These are phyloP conservation scores for Peucedramus taeniatus DNA, from an alignment of 2,113 vertebrate genomes.

Conservation along the genomic window DNA sequence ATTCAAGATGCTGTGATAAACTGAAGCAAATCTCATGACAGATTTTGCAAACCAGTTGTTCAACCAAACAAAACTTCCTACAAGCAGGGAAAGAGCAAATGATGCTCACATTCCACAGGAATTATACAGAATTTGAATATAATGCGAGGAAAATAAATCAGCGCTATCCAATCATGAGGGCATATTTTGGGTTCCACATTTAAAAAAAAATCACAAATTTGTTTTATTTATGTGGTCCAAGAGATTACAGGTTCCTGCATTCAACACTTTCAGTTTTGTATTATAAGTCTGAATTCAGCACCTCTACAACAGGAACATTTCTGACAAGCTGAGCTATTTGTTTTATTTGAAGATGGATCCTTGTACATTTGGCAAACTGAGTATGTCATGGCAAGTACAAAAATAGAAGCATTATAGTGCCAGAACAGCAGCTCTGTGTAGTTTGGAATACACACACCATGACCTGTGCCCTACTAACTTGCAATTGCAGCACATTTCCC, in stretches of 20 bases:
- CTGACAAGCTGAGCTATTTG: neutral
- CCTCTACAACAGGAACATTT: neutral
- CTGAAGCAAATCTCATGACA: neutral
- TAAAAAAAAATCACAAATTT: neutral
- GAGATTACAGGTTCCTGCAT: neutral
- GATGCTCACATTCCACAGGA: neutral
- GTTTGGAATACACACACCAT: neutral
- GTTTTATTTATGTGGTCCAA: neutral
- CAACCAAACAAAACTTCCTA: neutral
- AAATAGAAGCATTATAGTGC: neutral
- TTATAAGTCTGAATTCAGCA: neutral
- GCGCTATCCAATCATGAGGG: neutral
- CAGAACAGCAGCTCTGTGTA: neutral
- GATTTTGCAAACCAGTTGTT: neutral
- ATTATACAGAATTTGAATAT: neutral
- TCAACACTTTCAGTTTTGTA: neutral
- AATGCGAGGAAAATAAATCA: neutral
- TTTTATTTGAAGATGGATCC: neutral
- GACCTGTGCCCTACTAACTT: slow-evolving; percentile 25
- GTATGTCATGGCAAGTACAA: neutral
- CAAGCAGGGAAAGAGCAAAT: neutral
- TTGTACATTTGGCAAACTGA: neutral
- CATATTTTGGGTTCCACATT: neutral
- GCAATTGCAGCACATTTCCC: slow-evolving; percentile 29
- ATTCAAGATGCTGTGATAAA: neutral